These are phyloP conservation scores for Gobionotothen gibberifrons DNA, from an alignment of 2,797 vertebrate genomes.

Conservation along the genomic window DNA sequence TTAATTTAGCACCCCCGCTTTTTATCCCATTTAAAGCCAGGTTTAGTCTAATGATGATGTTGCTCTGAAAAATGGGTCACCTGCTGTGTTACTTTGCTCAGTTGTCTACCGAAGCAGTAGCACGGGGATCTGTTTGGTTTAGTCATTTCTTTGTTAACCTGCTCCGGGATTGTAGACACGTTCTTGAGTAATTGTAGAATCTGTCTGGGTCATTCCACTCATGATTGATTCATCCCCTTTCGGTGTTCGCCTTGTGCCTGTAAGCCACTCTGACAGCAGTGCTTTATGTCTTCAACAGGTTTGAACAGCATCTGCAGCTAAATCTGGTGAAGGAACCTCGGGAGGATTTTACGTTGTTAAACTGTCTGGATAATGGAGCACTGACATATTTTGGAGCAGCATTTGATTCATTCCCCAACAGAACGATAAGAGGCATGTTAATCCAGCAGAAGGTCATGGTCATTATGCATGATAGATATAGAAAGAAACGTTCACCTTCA, in stretches of 20 bases:
- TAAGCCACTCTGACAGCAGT: slow-evolving; percentile 63
- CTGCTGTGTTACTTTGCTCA: slow-evolving; percentile 53
- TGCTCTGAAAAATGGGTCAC: slow-evolving; percentile 59
- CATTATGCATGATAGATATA: slow-evolving; percentile 38
- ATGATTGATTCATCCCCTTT: slow-evolving; percentile 50
- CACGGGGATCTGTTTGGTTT: slow-evolving; percentile 34
- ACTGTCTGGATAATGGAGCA: slow-evolving; percentile 67
- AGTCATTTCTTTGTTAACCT: slow-evolving; percentile 32
- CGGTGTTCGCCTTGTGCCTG: slow-evolving; percentile 54
- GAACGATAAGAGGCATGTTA: slow-evolving; percentile 47
- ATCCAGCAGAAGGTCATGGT: slow-evolving; percentile 56
- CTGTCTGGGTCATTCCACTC: slow-evolving; percentile 50
- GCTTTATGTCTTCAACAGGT: slow-evolving; percentile 70
- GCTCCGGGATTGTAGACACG: slow-evolving; percentile 15
- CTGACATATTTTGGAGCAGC: slow-evolving; percentile 64
- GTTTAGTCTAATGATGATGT: slow-evolving; percentile 31
- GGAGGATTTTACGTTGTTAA: slow-evolving; percentile 66
- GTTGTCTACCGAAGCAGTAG: slow-evolving; percentile 23
- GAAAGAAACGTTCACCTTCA: slow-evolving; percentile 29
- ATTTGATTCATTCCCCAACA: slow-evolving; percentile 62
- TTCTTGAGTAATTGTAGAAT: slow-evolving; percentile 46
- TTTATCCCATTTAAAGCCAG: slow-evolving; percentile 39
- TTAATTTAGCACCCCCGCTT: slow-evolving; percentile 36
- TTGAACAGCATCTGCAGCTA: slow-evolving; percentile 69
- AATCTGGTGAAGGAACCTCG: slow-evolving; percentile 67